Base-by-base conservation (phyloP, 2,113 vertebrate species). In the Edolisoma coerulescens region DNA sequence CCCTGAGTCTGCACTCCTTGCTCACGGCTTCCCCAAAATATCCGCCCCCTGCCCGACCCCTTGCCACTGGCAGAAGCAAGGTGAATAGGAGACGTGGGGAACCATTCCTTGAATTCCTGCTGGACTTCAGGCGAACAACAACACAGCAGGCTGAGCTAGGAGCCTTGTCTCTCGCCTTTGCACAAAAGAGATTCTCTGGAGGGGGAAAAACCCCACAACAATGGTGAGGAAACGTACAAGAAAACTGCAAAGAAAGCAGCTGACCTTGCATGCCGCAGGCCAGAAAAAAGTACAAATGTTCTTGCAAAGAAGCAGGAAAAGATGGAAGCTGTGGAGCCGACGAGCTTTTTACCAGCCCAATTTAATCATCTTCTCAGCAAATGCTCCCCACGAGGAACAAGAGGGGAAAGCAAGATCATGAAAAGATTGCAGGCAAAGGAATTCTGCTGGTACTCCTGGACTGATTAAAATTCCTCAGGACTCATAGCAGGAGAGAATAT, bases 401-500 rank as follows among this genome's bases (percentile, higher is more conserved):
- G 94, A 96, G 54, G 59, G 93, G 78, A 86, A 89, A 91, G 94
- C 81, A 96, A 94, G 95, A 96, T 93, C 89, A 91, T 94, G 84
- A 96, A 97, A 96, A 96, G 95, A 95, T 91, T 88, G 89, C 84
- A 95, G 94, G 91, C 87, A 91, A 74, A 97, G 92, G 87, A 96
- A 96, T 94, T 91, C 95, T 94, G 75, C 78, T 5, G 78, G 71
- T 96, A 67, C 92, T 88, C 90, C 84, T 94, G 93, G 87, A 88
- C 84, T 96, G 95, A 97, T 96, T 97, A 95, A 97, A 97, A 96
- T 97, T 96, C 96, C 93, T 96, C 82, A 90, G 85, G 50, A 91
- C 84, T 95, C 96, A 90, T 95, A 84, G 94, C 91, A 85, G 82
- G 90, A 93, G 91, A 95, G 95, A 93, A 96, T 95, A 96, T 96